Percentiles rank a stretch among this genome's conserved stretches.
These are phyloP conservation scores for Stichodactyla helianthus DNA, from an alignment of 64 coral and sea anemone genomes.

Conservation along the genomic window DNA sequence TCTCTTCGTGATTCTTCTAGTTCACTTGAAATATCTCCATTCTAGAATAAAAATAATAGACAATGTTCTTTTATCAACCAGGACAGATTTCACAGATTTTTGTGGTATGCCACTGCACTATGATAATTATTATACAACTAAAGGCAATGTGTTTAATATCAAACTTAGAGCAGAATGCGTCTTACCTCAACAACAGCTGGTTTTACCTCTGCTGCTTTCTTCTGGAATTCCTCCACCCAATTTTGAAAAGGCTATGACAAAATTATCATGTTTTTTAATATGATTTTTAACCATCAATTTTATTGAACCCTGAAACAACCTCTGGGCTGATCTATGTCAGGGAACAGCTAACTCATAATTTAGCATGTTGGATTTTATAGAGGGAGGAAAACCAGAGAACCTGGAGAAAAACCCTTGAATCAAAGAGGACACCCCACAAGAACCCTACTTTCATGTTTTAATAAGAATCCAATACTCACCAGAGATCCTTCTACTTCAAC, in stretches of 20 bases:
- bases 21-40: constrained; percentile 42
- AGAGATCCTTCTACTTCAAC: constrained; percentile 36
- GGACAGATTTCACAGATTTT: no score
- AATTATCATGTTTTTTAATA: neutral
- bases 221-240: constrained; percentile 64
- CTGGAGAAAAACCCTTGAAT: no score
- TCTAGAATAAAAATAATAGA: constrained; percentile 7
- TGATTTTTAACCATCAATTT: no score
- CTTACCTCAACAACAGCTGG: constrained; percentile 2
- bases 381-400: no score
- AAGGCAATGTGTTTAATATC: no score
- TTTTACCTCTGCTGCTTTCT: constrained; percentile 35
- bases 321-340: no score
- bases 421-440: neutral
- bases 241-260: constrained; percentile 55
- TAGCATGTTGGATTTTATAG: no score
- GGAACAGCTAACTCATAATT: no score
- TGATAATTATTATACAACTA: no score
- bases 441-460: neutral
- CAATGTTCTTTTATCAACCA: neutral
- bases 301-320: no score
- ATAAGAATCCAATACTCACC: neutral
- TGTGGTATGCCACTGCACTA: no score
- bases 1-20: constrained; percentile 57
- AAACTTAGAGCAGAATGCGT: no score